Conservation (phyloP, 2,888 invertebrate species). For the Andrena camellia region DNA sequence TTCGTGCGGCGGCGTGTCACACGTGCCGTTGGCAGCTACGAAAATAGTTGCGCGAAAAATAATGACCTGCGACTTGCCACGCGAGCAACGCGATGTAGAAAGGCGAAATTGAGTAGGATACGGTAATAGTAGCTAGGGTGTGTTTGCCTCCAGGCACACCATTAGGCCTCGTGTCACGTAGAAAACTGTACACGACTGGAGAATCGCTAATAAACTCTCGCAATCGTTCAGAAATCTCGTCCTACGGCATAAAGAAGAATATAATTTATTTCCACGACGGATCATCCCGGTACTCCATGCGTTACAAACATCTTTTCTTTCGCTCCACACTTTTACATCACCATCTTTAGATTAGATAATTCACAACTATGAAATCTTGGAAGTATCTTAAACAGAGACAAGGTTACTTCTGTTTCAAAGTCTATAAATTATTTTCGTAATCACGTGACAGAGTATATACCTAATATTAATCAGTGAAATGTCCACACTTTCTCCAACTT, state of each 20-base stretch:
- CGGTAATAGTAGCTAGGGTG: slow-evolving; percentile 55
- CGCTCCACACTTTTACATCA: neutral
- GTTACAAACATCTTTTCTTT: neutral
- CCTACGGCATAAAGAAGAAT: slow-evolving; percentile 60
- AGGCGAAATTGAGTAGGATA: slow-evolving; percentile 64
- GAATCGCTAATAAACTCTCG: slow-evolving; percentile 72
- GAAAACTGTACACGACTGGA: slow-evolving; percentile 61
- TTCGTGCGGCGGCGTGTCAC: slow-evolving; percentile 70
- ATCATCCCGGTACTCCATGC: neutral
- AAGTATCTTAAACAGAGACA: too few relatives aligned
- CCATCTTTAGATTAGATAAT: neutral
- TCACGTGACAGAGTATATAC: too few relatives aligned
- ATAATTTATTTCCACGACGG: neutral
- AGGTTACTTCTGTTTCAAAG: too few relatives aligned
- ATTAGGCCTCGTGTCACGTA: slow-evolving; percentile 74
- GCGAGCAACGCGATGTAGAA: slow-evolving; percentile 51
- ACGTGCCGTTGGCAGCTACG: slow-evolving; percentile 77
- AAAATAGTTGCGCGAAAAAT: slow-evolving; percentile 82
- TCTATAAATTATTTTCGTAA: too few relatives aligned
- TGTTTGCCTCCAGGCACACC: slow-evolving; percentile 65
- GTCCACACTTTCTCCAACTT: too few relatives aligned
- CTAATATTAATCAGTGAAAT: too few relatives aligned
- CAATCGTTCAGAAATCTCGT: slow-evolving; percentile 67
- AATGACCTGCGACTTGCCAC: slow-evolving; percentile 75
- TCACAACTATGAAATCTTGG: neutral